Conservation (phyloP, 2,797 vertebrate species). For the Chaenodraco wilsoni region DNA sequence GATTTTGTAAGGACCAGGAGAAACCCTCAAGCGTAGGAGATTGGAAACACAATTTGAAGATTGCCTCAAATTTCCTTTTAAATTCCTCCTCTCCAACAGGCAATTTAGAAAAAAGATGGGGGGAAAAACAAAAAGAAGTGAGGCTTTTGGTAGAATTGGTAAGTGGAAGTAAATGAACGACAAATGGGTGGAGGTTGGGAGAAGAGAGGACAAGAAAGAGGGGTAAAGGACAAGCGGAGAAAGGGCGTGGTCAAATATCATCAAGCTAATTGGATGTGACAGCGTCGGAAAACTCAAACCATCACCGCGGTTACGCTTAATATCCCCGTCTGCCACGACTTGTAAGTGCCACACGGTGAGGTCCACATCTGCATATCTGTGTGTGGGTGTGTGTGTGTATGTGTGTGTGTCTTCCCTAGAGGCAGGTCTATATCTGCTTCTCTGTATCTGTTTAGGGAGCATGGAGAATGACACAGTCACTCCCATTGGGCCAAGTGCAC, state of each 20-base stretch:
- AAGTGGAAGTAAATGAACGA: not conserved
- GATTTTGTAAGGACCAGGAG: conserved; percentile 19
- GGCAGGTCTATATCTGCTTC: conserved; percentile 68
- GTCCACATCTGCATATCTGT: conserved; percentile 44
- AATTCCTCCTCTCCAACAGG: conserved; percentile 31
- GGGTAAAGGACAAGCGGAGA: conserved; percentile 26
- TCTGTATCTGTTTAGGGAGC: conserved; percentile 63
- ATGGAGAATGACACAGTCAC: conserved; percentile 70
- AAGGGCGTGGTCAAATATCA: conserved; percentile 43
- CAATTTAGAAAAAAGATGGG: conserved; percentile 39
- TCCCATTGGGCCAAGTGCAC: conserved; percentile 68
- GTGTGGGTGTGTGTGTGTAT: not conserved
- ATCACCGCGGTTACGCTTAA: conserved; percentile 64
- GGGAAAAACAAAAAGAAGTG: conserved; percentile 8
- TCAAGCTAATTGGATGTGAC: conserved; percentile 78
- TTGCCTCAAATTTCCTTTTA: conserved; percentile 21
- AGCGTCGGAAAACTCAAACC: conserved; percentile 60
- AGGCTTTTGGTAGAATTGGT: conserved; percentile 3
- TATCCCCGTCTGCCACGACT: conserved; percentile 63
- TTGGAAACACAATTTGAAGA: conserved; percentile 37
- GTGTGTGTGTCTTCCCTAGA: conserved; percentile 41
- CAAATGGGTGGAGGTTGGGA: too few species aligned
- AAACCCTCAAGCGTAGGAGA: conserved; percentile 14
- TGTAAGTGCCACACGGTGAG: conserved; percentile 50
- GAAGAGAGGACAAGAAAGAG: not conserved